Base-by-base conservation (phyloP, 53 echinoderm and acorn worm genomes). In the Paelopatides confundens region DNA sequence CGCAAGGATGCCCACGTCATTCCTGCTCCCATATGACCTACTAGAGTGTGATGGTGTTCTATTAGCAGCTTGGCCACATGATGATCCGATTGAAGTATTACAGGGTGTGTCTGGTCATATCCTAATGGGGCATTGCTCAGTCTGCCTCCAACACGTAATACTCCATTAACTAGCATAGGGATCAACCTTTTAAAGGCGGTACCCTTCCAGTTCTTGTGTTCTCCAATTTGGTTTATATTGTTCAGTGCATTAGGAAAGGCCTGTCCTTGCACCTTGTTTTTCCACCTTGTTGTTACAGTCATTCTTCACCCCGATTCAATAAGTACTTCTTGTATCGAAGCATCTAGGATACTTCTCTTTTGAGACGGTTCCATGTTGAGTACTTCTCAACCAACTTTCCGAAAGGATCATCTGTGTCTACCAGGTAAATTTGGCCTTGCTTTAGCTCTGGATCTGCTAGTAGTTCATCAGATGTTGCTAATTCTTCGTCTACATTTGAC, bases 61-160 rank as follows among this genome's bases (percentile, higher is more conserved):
- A 94, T 86, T 65, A 91, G 11, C 36, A 94, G 48, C 50, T 6
- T 81, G 5, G 91, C 91, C 34, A 94, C 91, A n/a, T 94, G 91
- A 36, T 85, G 88, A 64, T 88, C 81, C 0, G 50, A 63, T 14
- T 91, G 94, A 0, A 94, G 81, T 30, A 94, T 91, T 0, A 91
- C 46, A 13, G 94, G 91, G 50, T 94, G 91, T 38, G 82, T 92
- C 6, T 78, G 9, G 26, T 79, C 89, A 50, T 79, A 39, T 15
- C 53, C 11, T 8, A 94, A 0, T 18, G 79, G 82, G 9, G 94
- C 85, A 18, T 88, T 91, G 9, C 50, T 21, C 21, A 94, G 47
- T 13, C 94, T 2, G 5, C 88, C 94, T 13, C 91, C 91, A 23
- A 94, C 91, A 23, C 88, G 81, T 24, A 88, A 51, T 9, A 94